Evolutionary conservation across 2,113 vertebrate genomes (phyloP).

Genomic region (Aldabrachelys gigantea): DNA sequence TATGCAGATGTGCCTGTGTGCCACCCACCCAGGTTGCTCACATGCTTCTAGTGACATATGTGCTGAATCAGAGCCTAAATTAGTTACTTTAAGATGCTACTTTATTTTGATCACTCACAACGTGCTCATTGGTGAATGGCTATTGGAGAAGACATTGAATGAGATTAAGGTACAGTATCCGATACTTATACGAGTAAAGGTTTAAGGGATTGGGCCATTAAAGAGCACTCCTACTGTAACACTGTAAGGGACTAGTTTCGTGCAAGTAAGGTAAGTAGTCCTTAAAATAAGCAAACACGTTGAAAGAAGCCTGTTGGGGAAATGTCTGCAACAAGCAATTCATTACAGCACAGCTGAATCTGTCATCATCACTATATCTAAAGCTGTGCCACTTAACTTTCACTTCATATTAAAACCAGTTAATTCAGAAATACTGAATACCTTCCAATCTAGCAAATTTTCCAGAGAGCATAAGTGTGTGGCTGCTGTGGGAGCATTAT

Average conservation of each 20-base stretch:
- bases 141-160: neutral
- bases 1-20: neutral
- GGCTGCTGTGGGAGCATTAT: neutral
- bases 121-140: neutral
- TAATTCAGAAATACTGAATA: constrained; percentile 37
- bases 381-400: constrained; percentile 41
- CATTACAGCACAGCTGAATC: constrained; percentile 48
- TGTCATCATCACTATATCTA: constrained; percentile 11
- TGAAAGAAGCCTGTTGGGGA: constrained; percentile 5
- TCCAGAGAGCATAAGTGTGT: neutral
- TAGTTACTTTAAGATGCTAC: neutral
- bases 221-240: constrained; percentile 4
- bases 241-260: neutral
- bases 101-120: neutral
- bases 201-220: neutral
- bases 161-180: neutral
- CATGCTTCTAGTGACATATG: neutral
- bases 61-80: neutral
- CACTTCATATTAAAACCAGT: constrained; percentile 47
- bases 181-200: neutral
- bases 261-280: neutral
- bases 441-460: constrained; percentile 14
- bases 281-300: neutral
- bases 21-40: constrained; percentile 1
- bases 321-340: constrained; percentile 30